Evolutionary conservation across 2,888 invertebrate species (phyloP).

Genomic region (Drosophila neonasuta): DNA sequence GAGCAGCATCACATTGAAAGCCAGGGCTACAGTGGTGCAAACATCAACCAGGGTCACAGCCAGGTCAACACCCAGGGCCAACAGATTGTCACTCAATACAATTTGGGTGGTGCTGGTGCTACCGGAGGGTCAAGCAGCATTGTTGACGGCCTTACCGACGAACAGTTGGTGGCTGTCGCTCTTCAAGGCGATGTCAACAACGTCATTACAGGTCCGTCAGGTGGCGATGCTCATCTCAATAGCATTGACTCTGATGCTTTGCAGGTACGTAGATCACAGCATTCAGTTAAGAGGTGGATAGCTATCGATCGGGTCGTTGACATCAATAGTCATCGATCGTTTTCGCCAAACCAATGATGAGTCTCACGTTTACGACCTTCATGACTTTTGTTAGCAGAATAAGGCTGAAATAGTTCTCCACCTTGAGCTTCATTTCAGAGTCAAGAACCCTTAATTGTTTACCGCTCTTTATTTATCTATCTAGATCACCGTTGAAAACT

Average conservation of each 20-base stretch:
- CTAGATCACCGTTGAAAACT: constrained; percentile 79
- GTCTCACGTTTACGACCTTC: no score
- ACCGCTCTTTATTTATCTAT: constrained; percentile 24
- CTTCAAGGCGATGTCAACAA: constrained; percentile 67
- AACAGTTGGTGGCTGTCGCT: constrained; percentile 80
- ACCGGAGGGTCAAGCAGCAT: constrained; percentile 45
- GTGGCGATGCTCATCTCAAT: constrained; percentile 63
- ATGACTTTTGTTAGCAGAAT: no score
- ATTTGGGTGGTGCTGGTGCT: constrained; percentile 16
- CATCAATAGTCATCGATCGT: no score
- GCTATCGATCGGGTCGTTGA: no score
- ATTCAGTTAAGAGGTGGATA: not conserved
- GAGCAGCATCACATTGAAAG: constrained; percentile 79
- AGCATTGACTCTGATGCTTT: constrained; percentile 66
- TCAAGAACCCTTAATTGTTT: not conserved
- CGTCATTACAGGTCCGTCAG: constrained; percentile 53
- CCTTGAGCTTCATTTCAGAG: no score
- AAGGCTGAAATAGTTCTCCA: no score
- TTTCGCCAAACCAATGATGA: no score
- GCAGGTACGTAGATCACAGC: constrained; percentile 49
- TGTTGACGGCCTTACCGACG: constrained; percentile 77
- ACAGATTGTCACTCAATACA: constrained; percentile 53
- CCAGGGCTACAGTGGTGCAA: constrained; percentile 78
- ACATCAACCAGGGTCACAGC: constrained; percentile 65
- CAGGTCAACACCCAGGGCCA: constrained; percentile 22